Percentiles rank a stretch among this genome's conserved stretches.
phyloP scores from a whole-genome alignment of 2,797 vertebrate genomes.

The Labeo calbasu region DNA sequence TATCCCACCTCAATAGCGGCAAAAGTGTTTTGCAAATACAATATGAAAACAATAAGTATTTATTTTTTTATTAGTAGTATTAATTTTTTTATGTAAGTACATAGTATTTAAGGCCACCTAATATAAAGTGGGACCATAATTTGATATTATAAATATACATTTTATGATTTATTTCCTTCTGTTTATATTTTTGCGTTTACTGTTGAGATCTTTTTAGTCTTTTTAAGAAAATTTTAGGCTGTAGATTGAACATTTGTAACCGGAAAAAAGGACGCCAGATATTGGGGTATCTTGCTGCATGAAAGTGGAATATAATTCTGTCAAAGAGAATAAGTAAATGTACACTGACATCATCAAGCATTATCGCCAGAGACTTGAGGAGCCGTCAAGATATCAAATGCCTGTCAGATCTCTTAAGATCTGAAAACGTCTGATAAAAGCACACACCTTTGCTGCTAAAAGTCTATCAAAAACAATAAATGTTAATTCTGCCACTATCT shows the following conservation, averaged over 20 bases:
- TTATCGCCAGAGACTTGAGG: not conserved
- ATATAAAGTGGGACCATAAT: no score
- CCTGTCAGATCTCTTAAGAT: constrained; percentile 6
- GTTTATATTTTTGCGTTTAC: not conserved
- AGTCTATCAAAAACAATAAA: constrained; percentile 22
- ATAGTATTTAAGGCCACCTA: no score
- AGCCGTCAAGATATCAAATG: constrained; percentile 20
- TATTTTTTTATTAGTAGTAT: no score
- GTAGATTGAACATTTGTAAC: constrained; percentile 1
- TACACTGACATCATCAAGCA: not conserved
- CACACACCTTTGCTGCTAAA: not conserved
- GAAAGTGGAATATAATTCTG: constrained; percentile 41
- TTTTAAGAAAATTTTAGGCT: not conserved
- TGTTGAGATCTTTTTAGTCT: not conserved
- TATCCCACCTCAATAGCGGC: no score
- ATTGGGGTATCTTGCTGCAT: constrained; percentile 37
- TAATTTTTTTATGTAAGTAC: no score
- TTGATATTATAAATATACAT: not conserved
- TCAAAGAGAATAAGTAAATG: not conserved
- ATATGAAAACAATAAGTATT: no score
- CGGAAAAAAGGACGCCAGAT: not conserved
- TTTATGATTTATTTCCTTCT: not conserved
- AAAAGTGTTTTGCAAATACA: no score
- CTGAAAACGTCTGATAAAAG: not conserved
- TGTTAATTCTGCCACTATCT: constrained; percentile 5